Evolutionary conservation across 2,797 vertebrate genomes (phyloP), one percentile per base, ranked within the genome.

Genomic region (Galaxias olidus): DNA sequence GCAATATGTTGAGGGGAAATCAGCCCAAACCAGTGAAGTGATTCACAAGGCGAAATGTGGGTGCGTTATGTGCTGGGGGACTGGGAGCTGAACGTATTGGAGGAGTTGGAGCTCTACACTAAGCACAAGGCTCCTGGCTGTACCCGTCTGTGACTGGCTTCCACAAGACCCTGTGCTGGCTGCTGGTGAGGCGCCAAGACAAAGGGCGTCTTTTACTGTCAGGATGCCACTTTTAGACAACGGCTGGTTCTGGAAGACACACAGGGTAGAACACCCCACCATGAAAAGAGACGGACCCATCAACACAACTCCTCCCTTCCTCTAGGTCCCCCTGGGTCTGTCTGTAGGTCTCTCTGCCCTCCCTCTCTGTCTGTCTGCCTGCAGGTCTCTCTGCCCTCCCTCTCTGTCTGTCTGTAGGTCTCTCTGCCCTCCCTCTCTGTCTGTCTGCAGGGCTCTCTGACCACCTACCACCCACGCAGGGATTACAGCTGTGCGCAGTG

Each of bases 401-500:
- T 59, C 58, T 68, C 71, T 66, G 40, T 54, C 41, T 44, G 20
- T 18, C 40, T 40, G 44, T 45, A n/a, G n/a, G n/a, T n/a, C 45
- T 14, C 17, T 50, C 20, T 48, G 18, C 49, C 50, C 59, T 12
- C 59, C 51, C 7, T 58, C 15, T 51, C n/a, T 4, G 11, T 55
- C 53, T 50, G n/a, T 45, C 53, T 41, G 30, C 6, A 6, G 30
- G 30, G 2, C 30, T 30, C 30, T 30, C 30, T 30, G 30, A 2
- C 43, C 65, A 64, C 52, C 74, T 70, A 63, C 66, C 73, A 69
- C 72, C 71, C 76, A 76, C 79, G 19, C 68, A 49, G 63, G 79
- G 84, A 86, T 83, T 87, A 80, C 61, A 80, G 61, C 67, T 70
- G 75, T 73, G 73, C 50, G 64, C 44, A 75, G 66, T 69, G 55